Evolutionary conservation across 1,140 invertebrate genomes (phyloP), one percentile per base, ranked within the genome.

Genomic region (Musca domestica): DNA sequence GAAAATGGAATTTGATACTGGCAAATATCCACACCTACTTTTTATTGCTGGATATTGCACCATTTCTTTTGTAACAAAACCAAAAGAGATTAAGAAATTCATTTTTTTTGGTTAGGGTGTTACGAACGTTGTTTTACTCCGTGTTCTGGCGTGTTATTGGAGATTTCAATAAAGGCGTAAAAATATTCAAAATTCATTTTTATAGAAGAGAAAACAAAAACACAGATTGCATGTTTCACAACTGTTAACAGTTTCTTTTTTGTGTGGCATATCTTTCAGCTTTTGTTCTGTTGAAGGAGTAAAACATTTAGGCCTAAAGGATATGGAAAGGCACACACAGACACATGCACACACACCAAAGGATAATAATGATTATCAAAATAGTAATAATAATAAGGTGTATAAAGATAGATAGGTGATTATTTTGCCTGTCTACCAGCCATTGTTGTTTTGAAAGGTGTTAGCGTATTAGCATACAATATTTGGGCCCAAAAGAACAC

Each of bases 161-260:
- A 15, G 22, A 54, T 58, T 58, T 58, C 54, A 58, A 58, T 58
- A 58, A 58, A 58, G 54, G 54, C 54, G 54, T 58, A 27, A 27
- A 58, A 30, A 30, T 17, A 30, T 4, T 41, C n/a, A 30, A 54
- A 54, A 54, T n/a, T n/a, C n/a, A n/a, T n/a, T n/a, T n/a, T n/a
- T n/a, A n/a, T n/a, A n/a, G 14, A 14, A 22, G 23, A 51, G 41
- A 9, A 46, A 15, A 12, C 15, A 46, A 46, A 46, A 19, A 15
- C 22, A 20, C 23, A n/a, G 54, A 58, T 58, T 58, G 54, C 54
- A 58, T 58, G 54, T 58, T 27, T 27, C 27, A 58, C 25, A 58
- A 58, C 54, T 58, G 54, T 58, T 58, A 30, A 58, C 54, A 17
- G 54, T 30, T 14, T 58, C n/a, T 17, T 41, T 30, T 30, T 41